Conservation (phyloP, 1,140 invertebrate species). For the Helicoverpa zea region DNA sequence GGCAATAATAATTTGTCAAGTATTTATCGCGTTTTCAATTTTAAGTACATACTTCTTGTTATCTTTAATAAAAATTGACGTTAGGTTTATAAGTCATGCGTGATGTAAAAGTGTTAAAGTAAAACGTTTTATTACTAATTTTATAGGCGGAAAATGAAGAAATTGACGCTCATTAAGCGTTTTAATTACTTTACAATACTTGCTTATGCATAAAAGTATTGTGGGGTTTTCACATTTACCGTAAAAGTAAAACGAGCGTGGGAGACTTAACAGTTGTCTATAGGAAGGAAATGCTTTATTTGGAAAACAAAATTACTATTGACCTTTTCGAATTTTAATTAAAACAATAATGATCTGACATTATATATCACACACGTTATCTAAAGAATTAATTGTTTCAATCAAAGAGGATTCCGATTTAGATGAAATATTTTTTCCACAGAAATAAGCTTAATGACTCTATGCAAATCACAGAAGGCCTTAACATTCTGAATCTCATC, state of each 20-base stretch:
- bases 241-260: constrained; percentile 2
- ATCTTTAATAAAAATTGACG: background rate
- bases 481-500: constrained; percentile 39
- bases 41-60: background rate
- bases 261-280: background rate
- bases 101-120: background rate
- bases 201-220: background rate
- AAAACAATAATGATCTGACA: constrained; percentile 11
- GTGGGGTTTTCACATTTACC: background rate
- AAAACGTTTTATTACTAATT: constrained; percentile 2
- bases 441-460: background rate
- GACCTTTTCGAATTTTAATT: constrained; percentile 34
- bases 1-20: constrained; percentile 4
- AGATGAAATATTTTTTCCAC: constrained; percentile 24
- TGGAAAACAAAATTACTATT: constrained; percentile 11
- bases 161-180: background rate
- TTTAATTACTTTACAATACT: background rate
- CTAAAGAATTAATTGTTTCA: background rate
- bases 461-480: constrained; percentile 34
- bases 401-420: background rate
- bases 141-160: background rate
- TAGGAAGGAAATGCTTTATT: background rate
- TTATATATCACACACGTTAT: constrained; percentile 21
- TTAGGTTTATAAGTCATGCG: background rate
- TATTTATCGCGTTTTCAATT: background rate